Percentiles rank a stretch among this genome's conserved stretches.
phyloP scores from a whole-genome alignment of 2,113 vertebrate species.

The Anguilla rostrata region DNA sequence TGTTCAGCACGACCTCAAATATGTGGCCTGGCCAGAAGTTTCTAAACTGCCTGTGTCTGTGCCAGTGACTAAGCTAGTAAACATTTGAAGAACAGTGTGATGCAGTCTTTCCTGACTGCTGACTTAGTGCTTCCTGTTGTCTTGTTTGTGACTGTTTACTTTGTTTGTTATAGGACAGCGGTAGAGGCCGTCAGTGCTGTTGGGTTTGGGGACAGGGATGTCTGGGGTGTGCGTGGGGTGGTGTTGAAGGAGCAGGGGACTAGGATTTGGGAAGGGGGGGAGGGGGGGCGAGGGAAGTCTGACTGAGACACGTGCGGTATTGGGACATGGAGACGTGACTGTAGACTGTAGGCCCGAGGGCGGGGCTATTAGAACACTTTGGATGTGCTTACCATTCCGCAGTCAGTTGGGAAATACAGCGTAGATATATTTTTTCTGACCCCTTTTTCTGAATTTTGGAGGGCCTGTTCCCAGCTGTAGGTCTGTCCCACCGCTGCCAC shows the following conservation, averaged over 20 bases:
- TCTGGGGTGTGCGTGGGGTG: background rate
- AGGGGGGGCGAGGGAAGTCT: background rate
- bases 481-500: too few species aligned
- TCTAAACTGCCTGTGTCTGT: background rate
- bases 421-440: conserved; percentile 14
- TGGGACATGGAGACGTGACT: background rate
- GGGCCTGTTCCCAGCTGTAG: background rate
- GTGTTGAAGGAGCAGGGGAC: background rate
- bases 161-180: background rate
- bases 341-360: background rate
- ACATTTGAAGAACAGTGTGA: background rate
- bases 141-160: background rate
- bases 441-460: background rate
- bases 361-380: background rate
- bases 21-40: background rate
- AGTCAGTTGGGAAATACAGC: conserved; percentile 5
- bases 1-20: background rate
- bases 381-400: background rate
- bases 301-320: background rate
- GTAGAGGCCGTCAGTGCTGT: background rate
- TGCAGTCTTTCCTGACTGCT: background rate
- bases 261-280: background rate
- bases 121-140: background rate
- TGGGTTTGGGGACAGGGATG: background rate
- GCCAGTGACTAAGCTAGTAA: conserved; percentile 1